Conservation (phyloP, 2,797 vertebrate genomes). For the Sphenopsis melanotis region DNA sequence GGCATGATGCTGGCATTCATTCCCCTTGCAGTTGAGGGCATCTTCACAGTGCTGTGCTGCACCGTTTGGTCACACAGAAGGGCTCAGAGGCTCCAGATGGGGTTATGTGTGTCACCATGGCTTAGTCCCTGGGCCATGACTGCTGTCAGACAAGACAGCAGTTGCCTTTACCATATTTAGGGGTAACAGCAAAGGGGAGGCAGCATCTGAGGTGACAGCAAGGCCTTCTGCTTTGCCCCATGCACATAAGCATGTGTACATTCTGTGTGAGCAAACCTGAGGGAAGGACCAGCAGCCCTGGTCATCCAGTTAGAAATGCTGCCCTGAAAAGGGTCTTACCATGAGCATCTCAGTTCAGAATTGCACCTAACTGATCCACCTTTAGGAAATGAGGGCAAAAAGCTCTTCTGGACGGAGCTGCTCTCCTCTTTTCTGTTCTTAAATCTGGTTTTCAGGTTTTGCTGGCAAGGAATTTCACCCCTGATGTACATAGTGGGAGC, state of each 20-base stretch:
- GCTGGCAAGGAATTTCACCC: background rate
- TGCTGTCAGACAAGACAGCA: background rate
- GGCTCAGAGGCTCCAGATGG: background rate
- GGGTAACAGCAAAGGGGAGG: background rate
- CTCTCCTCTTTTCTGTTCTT: background rate
- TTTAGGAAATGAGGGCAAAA: background rate
- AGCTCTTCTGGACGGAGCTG: background rate
- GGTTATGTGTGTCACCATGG: accelerated
- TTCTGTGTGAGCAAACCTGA: background rate
- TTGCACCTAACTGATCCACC: background rate
- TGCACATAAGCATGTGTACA: accelerated
- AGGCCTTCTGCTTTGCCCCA: background rate
- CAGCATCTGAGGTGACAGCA: background rate
- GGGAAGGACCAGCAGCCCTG: background rate
- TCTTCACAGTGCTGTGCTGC: accelerated
- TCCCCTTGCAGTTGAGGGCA: background rate
- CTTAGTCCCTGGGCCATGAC: background rate
- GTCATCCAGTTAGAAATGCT: background rate
- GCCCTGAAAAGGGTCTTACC: background rate
- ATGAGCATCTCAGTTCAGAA: background rate
- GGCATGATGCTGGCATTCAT: background rate
- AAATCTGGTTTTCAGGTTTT: background rate
- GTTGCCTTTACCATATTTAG: background rate
- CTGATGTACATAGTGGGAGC: accelerated
- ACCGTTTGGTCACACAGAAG: accelerated